Conservation (phyloP, 2,797 vertebrate genomes). For the Catamblyrhynchus diadema region DNA sequence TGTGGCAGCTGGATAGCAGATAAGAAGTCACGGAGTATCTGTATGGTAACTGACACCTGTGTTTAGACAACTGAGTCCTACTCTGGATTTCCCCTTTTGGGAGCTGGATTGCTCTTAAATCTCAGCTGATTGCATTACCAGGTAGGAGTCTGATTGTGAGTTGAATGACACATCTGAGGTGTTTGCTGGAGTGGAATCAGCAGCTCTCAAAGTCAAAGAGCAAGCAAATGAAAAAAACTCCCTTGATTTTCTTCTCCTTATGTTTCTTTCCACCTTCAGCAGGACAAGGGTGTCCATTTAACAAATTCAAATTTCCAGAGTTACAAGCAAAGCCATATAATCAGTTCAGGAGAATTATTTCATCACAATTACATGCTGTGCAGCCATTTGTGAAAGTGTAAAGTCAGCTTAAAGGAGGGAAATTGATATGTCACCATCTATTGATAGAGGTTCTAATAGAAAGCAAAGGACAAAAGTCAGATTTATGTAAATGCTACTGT, state of each 20-base stretch:
- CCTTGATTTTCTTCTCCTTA: not conserved
- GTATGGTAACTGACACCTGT: not conserved
- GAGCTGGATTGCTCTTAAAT: not conserved
- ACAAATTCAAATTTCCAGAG: slow-evolving; percentile 6
- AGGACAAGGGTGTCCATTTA: not conserved
- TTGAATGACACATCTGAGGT: not conserved
- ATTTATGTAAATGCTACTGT: slow-evolving; percentile 16
- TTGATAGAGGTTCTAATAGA: slow-evolving; percentile 31
- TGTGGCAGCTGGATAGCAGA: not conserved
- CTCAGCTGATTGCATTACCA: not conserved
- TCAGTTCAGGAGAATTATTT: slow-evolving; percentile 32
- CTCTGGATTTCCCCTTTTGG: not conserved
- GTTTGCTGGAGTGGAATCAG: not conserved
- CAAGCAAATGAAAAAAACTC: not conserved
- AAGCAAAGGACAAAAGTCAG: slow-evolving; percentile 37
- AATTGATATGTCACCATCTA: slow-evolving; percentile 66
- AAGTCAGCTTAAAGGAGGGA: slow-evolving; percentile 66
- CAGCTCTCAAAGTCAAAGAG: not conserved
- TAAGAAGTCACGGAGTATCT: not conserved
- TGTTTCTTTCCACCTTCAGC: slow-evolving; percentile 6
- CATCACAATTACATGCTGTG: slow-evolving; percentile 65
- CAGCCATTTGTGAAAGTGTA: slow-evolving; percentile 71
- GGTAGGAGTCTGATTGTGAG: not conserved
- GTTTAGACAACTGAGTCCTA: not conserved
- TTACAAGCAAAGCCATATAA: slow-evolving; percentile 1